Evolutionary conservation across 1,140 invertebrate genomes (phyloP), one percentile per base, ranked within the genome.

Genomic region (Drosophila pruinosa): DNA sequence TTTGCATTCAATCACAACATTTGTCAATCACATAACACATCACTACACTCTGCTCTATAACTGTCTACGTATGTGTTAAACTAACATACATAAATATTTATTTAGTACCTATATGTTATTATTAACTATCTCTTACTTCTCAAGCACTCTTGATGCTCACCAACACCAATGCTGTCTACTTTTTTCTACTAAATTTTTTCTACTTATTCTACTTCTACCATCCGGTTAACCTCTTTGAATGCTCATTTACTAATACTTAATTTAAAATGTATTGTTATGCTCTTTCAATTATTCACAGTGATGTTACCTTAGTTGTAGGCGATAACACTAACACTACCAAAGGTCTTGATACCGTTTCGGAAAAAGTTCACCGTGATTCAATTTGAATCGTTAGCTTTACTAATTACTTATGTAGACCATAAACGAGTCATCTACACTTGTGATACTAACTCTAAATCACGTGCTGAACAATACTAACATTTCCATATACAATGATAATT

Each of bases 371-470:
- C n/a, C n/a, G 38, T 70, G 48, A 72, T 67, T 53, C 34, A 38
- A 34, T 39, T 24, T 14, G 19, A 39, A 21, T 26, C 12, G 24
- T 48, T 26, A 34, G 48, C 52, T 41, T 52, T 38, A 36, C 19
- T 6, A 63, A 34, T 45, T 36, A 31, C 28, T 56, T 39, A 70
- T 21, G 26, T 69, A 48, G 52, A 65, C 68, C 39, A 52, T 39
- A 53, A 36, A 57, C 61, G 67, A 61, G 70, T 19, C 61, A 57
- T 75, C 38, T 63, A 54, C 53, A 50, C 43, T 86, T 88, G 81
- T 85, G 81, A 85, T 85, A 85, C 77, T 86, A 86, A 85, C 69
- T 77, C 73, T 81, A 69, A 78, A 85, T 79, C 80, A 83, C 75
- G 36, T 57, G 39, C 58, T 38, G 61, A 74, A 75, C 62, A 85